Evolutionary conservation across 2,888 invertebrate species (phyloP).

Genomic region (Poecilobothrus nobilitatus): DNA sequence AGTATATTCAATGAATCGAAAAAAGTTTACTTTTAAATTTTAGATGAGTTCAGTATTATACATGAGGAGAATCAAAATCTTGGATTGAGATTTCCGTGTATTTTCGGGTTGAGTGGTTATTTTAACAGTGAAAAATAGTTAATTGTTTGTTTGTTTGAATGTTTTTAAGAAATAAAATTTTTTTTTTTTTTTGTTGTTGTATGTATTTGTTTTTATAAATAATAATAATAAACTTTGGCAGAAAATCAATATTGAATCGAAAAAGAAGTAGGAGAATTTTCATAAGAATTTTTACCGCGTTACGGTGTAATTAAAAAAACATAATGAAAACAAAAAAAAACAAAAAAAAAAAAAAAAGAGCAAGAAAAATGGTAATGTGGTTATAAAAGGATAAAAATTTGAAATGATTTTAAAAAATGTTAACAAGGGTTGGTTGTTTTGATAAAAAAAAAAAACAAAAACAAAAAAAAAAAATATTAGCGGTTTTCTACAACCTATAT

Average conservation of each 20-base stretch:
- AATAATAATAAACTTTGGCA: neutral
- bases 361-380: neutral
- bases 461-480: neutral
- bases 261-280: neutral
- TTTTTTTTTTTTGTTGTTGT: neutral
- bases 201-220: no score
- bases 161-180: no score
- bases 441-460: neutral
- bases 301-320: no score
- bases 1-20: neutral
- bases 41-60: no score
- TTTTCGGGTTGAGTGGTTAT: neutral
- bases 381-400: neutral
- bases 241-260: neutral
- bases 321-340: no score
- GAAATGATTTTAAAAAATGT: neutral
- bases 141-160: neutral
- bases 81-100: no score
- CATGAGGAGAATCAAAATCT: no score
- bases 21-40: neutral
- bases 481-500: neutral
- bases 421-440: neutral
- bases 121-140: neutral
- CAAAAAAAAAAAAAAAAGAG: neutral
- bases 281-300: no score